Evolutionary conservation across 1,140 invertebrate species (phyloP).

Genomic region (Agraylea sexmaculata): DNA sequence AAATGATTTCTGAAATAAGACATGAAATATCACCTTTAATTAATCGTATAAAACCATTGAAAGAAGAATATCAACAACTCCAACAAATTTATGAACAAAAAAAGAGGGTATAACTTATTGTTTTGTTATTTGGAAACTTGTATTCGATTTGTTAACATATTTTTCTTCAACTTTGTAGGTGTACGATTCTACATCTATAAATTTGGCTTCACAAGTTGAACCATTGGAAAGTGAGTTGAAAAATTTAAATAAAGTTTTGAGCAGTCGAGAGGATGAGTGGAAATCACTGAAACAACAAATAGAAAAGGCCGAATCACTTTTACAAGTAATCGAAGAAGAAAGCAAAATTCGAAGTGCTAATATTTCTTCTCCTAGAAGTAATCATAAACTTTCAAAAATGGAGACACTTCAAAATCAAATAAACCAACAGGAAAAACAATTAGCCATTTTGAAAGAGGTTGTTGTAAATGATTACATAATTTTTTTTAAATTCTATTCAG

Average conservation of each 20-base stretch:
- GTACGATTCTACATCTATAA: slow-evolving; percentile 38
- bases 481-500: not conserved
- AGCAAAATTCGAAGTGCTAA: slow-evolving; percentile 31
- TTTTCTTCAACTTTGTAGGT: slow-evolving; percentile 16
- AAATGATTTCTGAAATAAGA: slow-evolving; percentile 34
- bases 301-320: slow-evolving; percentile 38
- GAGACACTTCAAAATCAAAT: slow-evolving; percentile 34
- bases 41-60: slow-evolving; percentile 36
- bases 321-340: slow-evolving; percentile 38
- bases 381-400: slow-evolving; percentile 37
- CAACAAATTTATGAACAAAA: slow-evolving; percentile 40
- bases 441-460: slow-evolving; percentile 36
- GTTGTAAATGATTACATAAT: not conserved
- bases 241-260: slow-evolving; percentile 32
- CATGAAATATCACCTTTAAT: slow-evolving; percentile 37
- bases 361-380: slow-evolving; percentile 26
- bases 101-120: slow-evolving; percentile 25
- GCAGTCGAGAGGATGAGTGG: slow-evolving; percentile 39
- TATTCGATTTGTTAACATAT: not conserved
- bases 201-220: slow-evolving; percentile 40
- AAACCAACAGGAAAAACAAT: slow-evolving; percentile 30
- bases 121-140: not conserved
- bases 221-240: slow-evolving; percentile 35
- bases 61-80: slow-evolving; percentile 36
- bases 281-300: slow-evolving; percentile 40